Base-by-base conservation (phyloP, 2,797 vertebrate genomes). In the Rachycentron canadum region DNA sequence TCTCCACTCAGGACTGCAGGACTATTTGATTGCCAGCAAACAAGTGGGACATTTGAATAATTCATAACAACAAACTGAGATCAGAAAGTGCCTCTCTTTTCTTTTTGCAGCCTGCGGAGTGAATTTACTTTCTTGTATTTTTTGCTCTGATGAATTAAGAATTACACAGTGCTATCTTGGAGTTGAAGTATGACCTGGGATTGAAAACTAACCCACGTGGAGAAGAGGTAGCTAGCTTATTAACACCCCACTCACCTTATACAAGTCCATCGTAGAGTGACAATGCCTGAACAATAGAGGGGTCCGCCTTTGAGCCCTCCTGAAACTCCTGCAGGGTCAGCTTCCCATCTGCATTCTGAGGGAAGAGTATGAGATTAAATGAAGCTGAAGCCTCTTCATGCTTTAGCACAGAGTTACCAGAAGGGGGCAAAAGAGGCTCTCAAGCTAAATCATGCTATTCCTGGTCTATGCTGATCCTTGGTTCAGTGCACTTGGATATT, bases 281-380 rank as follows among this genome's bases (percentile, higher is more conserved):
- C 70, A 99, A 94, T 0, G 98, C 98, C 94, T 99, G 98, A 86
- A 99, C 98, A 1, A 99, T 99, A 84, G 98, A 99, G 14, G 98
- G 97, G 89, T 99, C 98, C 0, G 98, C 98, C 93, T 99, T 99
- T 63, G 98, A 99, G 21, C 98, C 98, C 88, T 99, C 98, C 94
- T 99, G 98, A 57, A 99, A 99, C 62, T 99, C 98, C 93, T 99
- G 98, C 92, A 99, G 95, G 1, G 98, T 99, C 92, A 99, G 95
- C 94, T 98, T 99, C 81, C 98, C 98, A 0, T 99, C 98, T 0
- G 97, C 96, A 0, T 99, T 99, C 98, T 99, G 96, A 34, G 87
- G 81, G 43, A 76, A 73, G 40, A 92, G 77, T 43, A 84, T 28
- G 47, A 76, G 49, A 85, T 69, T 67, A 41, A 26, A 67, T 70